Conservation (phyloP, 2,113 vertebrate genomes). For the Mirounga angustirostris region DNA sequence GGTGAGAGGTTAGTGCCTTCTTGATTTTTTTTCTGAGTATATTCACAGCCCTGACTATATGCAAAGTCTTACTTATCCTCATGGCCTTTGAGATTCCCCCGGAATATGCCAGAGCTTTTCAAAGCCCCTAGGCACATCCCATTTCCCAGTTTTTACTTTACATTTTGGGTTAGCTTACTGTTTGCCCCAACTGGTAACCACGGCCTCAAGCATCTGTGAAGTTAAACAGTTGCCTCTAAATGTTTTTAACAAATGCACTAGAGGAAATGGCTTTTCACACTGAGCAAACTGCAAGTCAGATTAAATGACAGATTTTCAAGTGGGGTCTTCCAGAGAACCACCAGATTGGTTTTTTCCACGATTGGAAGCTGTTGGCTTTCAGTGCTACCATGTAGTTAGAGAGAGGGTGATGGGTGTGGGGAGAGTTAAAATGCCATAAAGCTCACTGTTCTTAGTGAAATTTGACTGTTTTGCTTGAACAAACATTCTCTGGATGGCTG, state of each 20-base stretch:
- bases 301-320: neutral
- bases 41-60: neutral
- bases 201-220: neutral
- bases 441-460: neutral
- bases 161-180: neutral
- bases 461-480: neutral
- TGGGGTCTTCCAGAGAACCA: conserved; percentile 9
- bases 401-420: neutral
- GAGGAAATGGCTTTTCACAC: conserved; percentile 70
- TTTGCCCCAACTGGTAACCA: neutral
- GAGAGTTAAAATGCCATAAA: neutral
- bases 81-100: neutral
- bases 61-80: neutral
- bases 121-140: neutral
- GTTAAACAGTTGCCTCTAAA: conserved; percentile 19
- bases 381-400: neutral
- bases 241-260: conserved; percentile 53
- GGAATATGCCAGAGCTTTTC: neutral
- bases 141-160: neutral
- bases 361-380: neutral
- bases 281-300: conserved; percentile 21
- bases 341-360: neutral
- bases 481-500: neutral
- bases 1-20: neutral
- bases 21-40: neutral